Evolutionary conservation across 2,797 vertebrate genomes (phyloP).

Genomic region (Morelia viridis): DNA sequence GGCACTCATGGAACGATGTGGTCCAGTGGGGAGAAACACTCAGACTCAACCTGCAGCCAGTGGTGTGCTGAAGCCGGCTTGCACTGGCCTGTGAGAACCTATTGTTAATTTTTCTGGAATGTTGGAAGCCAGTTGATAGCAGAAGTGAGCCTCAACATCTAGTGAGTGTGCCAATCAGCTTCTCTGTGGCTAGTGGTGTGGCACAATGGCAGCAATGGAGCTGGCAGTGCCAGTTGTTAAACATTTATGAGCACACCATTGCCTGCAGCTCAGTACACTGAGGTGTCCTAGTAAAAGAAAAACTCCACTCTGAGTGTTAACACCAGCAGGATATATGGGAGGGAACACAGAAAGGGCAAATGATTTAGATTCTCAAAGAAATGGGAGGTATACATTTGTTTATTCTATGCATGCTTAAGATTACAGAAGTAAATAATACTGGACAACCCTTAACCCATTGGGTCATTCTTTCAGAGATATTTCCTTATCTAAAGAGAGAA

Average conservation of each 20-base stretch:
- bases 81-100: neutral
- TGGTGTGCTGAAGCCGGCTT: neutral
- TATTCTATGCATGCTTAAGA: no score
- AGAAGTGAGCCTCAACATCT: neutral
- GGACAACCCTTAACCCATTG: no score
- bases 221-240: neutral
- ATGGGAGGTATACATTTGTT: neutral
- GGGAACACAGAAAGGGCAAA: neutral
- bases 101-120: neutral
- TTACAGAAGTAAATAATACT: no score
- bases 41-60: neutral
- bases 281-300: constrained; percentile 54
- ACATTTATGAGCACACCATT: neutral
- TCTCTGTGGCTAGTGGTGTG: neutral
- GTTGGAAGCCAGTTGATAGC: neutral
- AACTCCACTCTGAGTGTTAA: constrained; percentile 25
- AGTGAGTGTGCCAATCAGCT: neutral
- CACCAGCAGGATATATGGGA: neutral
- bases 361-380: neutral
- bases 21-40: neutral
- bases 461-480: no score
- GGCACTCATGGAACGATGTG: neutral
- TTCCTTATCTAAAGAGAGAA: no score
- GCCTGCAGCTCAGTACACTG: constrained; percentile 15
- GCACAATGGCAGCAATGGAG: neutral